These are phyloP conservation scores for Sebastes diploproa DNA, from an alignment of 2,797 vertebrate genomes.

Conservation along the genomic window DNA sequence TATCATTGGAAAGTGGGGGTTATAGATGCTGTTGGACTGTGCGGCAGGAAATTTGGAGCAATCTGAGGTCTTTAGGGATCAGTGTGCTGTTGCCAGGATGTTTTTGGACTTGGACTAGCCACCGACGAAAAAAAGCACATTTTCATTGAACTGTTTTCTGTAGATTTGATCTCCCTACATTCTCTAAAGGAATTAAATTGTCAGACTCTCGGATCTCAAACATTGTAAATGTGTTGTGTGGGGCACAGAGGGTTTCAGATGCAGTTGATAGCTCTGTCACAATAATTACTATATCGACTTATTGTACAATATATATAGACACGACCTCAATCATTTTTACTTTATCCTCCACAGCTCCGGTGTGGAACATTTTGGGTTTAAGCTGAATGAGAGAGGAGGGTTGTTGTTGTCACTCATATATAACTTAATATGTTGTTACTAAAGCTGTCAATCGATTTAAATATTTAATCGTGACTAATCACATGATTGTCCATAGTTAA, in stretches of 20 bases:
- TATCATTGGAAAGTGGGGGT: not conserved
- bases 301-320: not conserved
- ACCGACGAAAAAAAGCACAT: not conserved
- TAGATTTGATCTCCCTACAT: not conserved
- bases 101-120: not conserved
- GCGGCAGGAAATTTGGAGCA: not conserved
- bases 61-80: not conserved
- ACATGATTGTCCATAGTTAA: too few species aligned
- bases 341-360: not conserved
- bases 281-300: not conserved
- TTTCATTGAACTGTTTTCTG: not conserved
- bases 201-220: too few species aligned
- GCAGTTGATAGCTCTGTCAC: not conserved
- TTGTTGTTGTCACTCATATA: not conserved
- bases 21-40: not conserved
- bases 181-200: not conserved
- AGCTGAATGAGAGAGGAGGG: not conserved
- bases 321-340: not conserved
- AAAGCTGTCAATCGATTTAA: rapidly evolving
- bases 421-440: not conserved
- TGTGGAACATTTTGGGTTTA: not conserved
- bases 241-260: not conserved
- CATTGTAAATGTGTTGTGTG: not conserved
- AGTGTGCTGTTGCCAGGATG: not conserved
- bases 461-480: too few species aligned